These are phyloP conservation scores for Rhamnusium bicolor DNA, from an alignment of 2,888 invertebrate species.

Conservation along the genomic window DNA sequence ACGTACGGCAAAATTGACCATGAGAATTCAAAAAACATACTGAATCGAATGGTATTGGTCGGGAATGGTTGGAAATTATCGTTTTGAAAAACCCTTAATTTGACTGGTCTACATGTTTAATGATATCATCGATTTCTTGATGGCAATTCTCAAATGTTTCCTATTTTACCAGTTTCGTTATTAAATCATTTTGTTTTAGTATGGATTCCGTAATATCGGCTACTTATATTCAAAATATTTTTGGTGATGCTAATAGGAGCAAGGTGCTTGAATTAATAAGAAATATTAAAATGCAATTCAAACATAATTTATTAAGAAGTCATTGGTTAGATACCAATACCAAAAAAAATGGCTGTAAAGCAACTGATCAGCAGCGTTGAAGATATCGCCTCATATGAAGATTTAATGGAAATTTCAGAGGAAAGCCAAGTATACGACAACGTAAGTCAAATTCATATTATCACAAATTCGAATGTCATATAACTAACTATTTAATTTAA, in stretches of 20 bases:
- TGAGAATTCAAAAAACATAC: too few species aligned
- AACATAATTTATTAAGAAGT: constrained; percentile 57
- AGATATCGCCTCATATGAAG: constrained; percentile 61
- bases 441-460: constrained; percentile 55
- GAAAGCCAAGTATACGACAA: constrained; percentile 55
- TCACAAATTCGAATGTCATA: too few species aligned
- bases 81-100: too few species aligned
- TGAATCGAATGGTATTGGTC: too few species aligned
- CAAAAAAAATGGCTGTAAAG: constrained; percentile 60
- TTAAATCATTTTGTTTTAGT: constrained; percentile 41
- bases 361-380: constrained; percentile 62
- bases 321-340: constrained; percentile 67
- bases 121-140: too few species aligned
- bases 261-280: constrained; percentile 61
- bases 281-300: constrained; percentile 65
- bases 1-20: too few species aligned
- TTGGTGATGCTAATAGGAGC: constrained; percentile 60
- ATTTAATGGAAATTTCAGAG: constrained; percentile 52
- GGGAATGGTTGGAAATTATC: too few species aligned
- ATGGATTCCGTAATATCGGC: constrained; percentile 57
- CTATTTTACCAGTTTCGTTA: not conserved
- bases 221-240: constrained; percentile 63
- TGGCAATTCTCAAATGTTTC: too few species aligned
- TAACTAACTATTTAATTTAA: too few species aligned
- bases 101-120: too few species aligned